These are phyloP conservation scores for Mythimna pallens DNA, from an alignment of 2,888 invertebrate species.

Conservation along the genomic window DNA sequence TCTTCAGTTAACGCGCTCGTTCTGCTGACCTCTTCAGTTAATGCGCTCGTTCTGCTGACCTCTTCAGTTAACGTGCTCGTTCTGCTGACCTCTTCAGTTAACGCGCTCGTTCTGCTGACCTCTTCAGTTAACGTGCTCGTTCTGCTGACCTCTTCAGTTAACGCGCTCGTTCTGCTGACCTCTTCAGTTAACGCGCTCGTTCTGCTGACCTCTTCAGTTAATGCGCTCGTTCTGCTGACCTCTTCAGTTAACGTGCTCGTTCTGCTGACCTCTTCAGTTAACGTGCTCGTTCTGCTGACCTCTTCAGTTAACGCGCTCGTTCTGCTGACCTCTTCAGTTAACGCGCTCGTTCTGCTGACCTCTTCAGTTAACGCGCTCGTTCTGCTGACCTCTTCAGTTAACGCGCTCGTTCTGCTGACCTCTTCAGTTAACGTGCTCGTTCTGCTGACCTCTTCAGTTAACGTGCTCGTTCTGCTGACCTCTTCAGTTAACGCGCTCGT, in stretches of 20 bases:
- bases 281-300: constrained; percentile 15
- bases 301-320: not conserved
- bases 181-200: not conserved
- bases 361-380: not conserved
- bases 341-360: constrained; percentile 15
- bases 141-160: constrained; percentile 17
- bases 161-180: constrained; percentile 15
- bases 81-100: constrained; percentile 17
- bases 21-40: constrained; percentile 17
- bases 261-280: constrained; percentile 17
- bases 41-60: constrained; percentile 10
- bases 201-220: constrained; percentile 17
- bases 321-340: constrained; percentile 17
- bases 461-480: constrained; percentile 15
- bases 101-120: constrained; percentile 15
- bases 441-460: constrained; percentile 17
- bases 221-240: constrained; percentile 10
- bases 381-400: constrained; percentile 17
- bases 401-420: constrained; percentile 15
- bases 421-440: not conserved
- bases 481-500: not conserved
- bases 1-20: not conserved
- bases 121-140: not conserved
- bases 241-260: not conserved
- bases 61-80: not conserved